Conservation (phyloP, 2,113 vertebrate genomes). For the Plotosus lineatus region DNA sequence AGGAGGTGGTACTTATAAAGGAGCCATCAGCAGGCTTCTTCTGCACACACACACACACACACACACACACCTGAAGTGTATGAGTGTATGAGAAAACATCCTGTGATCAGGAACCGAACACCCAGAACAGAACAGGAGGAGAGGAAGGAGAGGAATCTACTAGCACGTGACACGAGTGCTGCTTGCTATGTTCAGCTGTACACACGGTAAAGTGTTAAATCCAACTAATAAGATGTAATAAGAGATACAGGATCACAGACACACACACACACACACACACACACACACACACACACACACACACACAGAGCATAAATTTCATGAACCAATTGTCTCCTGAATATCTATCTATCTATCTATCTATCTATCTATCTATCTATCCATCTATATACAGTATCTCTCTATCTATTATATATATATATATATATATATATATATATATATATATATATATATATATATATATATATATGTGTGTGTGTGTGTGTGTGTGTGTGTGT, state of each 20-base stretch:
- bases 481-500: too few species aligned
- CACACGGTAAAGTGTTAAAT: conserved; percentile 68
- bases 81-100: conserved; percentile 65
- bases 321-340: background rate
- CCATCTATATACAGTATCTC: too few species aligned
- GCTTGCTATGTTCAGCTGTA: conserved; percentile 71
- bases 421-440: too few species aligned
- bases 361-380: too few species aligned
- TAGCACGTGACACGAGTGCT: conserved; percentile 72
- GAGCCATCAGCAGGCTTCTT: conserved; percentile 57
- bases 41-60: conserved; percentile 65
- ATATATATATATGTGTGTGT: too few species aligned
- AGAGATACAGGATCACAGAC: conserved; percentile 44
- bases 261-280: background rate
- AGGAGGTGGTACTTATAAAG: conserved; percentile 56
- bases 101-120: conserved; percentile 67
- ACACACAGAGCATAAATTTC: background rate
- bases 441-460: too few species aligned
- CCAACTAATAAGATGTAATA: conserved; percentile 72
- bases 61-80: too few species aligned
- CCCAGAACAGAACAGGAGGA: conserved; percentile 51
- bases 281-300: background rate
- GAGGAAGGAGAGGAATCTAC: conserved; percentile 64
- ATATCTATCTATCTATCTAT: too few species aligned
- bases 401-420: too few species aligned